phyloP scores from a whole-genome alignment of 2,113 vertebrate genomes.

The Oryctolagus cuniculus region DNA sequence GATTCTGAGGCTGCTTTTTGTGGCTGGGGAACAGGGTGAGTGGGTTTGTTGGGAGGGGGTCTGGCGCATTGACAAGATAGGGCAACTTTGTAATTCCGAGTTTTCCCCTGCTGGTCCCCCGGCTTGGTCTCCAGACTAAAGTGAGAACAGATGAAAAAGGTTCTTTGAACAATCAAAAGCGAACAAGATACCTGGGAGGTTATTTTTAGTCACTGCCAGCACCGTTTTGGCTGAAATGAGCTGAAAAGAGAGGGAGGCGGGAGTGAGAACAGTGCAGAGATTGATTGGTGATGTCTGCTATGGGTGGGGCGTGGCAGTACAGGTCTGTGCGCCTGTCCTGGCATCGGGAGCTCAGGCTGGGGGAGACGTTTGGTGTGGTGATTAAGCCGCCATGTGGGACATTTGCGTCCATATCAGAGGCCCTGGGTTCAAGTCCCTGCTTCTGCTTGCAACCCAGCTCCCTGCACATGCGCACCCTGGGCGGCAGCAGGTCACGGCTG shows the following conservation, averaged over 20 bases:
- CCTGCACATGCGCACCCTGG: too few relatives aligned
- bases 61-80: background rate
- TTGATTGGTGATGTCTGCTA: slow-evolving; percentile 64
- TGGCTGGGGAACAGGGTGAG: slow-evolving; percentile 87
- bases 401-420: too few relatives aligned
- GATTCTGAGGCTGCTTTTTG: slow-evolving; percentile 82
- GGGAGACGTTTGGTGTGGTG: too few relatives aligned
- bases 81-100: slow-evolving; percentile 39
- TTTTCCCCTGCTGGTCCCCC: slow-evolving; percentile 53
- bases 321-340: background rate
- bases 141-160: slow-evolving; percentile 72
- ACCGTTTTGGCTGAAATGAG: slow-evolving; percentile 67
- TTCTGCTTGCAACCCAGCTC: too few relatives aligned
- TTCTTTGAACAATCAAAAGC: slow-evolving; percentile 74
- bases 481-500: too few relatives aligned
- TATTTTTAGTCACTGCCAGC: slow-evolving; percentile 78
- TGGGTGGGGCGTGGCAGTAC: background rate
- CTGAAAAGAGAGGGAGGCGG: background rate
- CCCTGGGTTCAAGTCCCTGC: too few relatives aligned
- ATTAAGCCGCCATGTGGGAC: too few relatives aligned
- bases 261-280: background rate
- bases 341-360: background rate
- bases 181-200: slow-evolving; percentile 74
- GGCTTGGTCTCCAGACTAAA: slow-evolving; percentile 60
- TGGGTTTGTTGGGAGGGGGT: background rate